Base-by-base conservation (phyloP, 2,888 invertebrate species). In the Ormyrus thymus region DNA sequence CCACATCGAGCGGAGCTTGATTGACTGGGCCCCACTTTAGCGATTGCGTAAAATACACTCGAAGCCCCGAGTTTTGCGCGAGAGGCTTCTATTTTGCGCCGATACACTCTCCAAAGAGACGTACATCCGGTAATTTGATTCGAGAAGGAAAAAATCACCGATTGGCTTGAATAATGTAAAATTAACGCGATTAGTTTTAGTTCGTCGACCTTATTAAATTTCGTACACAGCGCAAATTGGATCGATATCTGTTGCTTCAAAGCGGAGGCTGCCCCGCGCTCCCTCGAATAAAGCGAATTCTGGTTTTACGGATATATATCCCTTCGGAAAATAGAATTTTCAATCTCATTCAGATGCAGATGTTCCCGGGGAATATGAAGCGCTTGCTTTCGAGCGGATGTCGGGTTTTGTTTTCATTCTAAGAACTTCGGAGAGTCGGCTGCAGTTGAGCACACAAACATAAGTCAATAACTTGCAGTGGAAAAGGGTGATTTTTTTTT, bases 361-460 rank as follows among this genome's bases (percentile, higher is more conserved):
- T 58, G 73, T 15, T 66, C 29, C 29, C 45, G 43, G 13, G 62
- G 75, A 53, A 66, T 69, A 69, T 51, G 65, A 70, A 56, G 75
- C 62, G 72, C 56, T 72, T 15, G 73, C 53, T 75, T 65, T 61
- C 69, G 29, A 62, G 69, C 72, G 64, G 75, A 72, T 76, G 75
- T 78, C 72, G 62, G 58, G 59, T 72, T 80, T 76, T 76, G 73
- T 78, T 75, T 78, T 79, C 68, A 15, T 81, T 81, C 79, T 45
- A 45, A 77, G 81, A 81, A 81, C 66, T 71, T 79, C 64, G 56
- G 64, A 62, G 71, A 75, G 71, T 11, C 48, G 62, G 65, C 62
- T 71, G 79, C 81, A 72, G 70, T 79, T 79, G 81, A 77, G 72
- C 71, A 81, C 81, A 81, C 81, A 81, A 81, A 79, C 79, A 81